Evolutionary conservation across 2,888 invertebrate species (phyloP), one percentile per base, ranked within the genome.

Genomic region (Conomelus anceps): DNA sequence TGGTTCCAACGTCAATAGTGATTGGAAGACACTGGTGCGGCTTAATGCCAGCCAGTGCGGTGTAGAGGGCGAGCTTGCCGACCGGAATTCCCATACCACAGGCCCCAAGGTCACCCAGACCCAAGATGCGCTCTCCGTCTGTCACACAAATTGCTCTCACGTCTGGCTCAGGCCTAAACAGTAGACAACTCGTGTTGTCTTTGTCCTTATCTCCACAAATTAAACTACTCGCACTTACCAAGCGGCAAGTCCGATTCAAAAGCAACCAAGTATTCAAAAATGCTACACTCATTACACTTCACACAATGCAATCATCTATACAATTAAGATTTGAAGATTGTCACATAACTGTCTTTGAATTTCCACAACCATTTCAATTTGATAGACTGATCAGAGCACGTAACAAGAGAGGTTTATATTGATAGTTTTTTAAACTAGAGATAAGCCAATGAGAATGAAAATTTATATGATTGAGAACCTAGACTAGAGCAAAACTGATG

Each of bases 61-160:
- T 99, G 93, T 99, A 99, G 84, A 99, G 94, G 0, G 99, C 96
- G 91, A 99, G 94, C 93, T 99, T 99, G 23, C 99, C 99, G 13
- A 99, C 98, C 0, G 99, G 99, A 92, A 99, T 99, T 90, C 99
- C 99, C 98, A 98, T 98, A 23, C 99, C 99, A 92, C 97, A 97
- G 0, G 98, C 98, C 0, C 99, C 99, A 88, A 99, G 95, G 93
- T 99, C 99, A 6, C 99, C 99, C 84, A 99, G 95, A 91, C 99
- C 99, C 91, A 99, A 95, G 93, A 99, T 99, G 89, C 99, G 95
- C 93, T 99, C 99, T 34, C 99, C 99, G 92, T 99, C 99, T 0
- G 99, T 99, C 88, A 99, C 98, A 88, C 98, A 98, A 92, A 98
- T 96, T 17, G 97, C 98, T 90, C 97, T 95, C 1, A 98, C 97